Base-by-base conservation (phyloP, 92 coral and sea anemone species). In the Porites rus region DNA sequence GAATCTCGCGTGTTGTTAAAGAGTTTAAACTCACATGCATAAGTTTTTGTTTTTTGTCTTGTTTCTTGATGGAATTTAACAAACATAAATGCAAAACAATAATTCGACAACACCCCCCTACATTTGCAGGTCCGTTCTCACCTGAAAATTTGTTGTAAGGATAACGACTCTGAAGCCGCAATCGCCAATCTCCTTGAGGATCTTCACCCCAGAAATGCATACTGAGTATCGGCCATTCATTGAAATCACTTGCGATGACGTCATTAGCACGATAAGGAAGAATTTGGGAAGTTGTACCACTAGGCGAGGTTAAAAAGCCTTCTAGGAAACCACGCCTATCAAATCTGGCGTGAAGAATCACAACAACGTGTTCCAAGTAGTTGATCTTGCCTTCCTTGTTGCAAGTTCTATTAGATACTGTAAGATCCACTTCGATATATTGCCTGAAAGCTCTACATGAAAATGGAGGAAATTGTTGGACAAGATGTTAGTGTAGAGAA, bases 321-420 rank as follows among this genome's bases (percentile, higher is more conserved):
- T 83, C 79, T 43, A 83, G 67, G 79, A 73, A 83, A 83, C 87
- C 87, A 72, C 87, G 87, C 79, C 87, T 83, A 51, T 58, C 53
- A 72, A 83, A 83, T 50, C 71, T 72, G 72, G 79, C 87, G 5
- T 74, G 71, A 3, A 83, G 66, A 21, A 60, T 83, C 8, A 83
- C 79, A 31, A 83, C 28, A 46, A 83, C 87, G 51, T 83, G 87
- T 52, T 83, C 87, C 31, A 83, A 73, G 50, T 72, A 64, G 2
- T 25, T 31, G 56, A 83, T 83, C 7, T 18, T 71, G 71, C 46
- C 72, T 1, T 60, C 64, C 43, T 52, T 24, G 8, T 63, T 63
- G 62, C 87, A 83, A 68, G 19, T 46, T 14, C 13, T 61, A 62
- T 73, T 24, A 10, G 87, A 83, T 51, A 83, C 79, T 31, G 69